Evolutionary conservation across 2,113 vertebrate species (phyloP), one percentile per base, ranked within the genome.

Genomic region (Uria lomvia): DNA sequence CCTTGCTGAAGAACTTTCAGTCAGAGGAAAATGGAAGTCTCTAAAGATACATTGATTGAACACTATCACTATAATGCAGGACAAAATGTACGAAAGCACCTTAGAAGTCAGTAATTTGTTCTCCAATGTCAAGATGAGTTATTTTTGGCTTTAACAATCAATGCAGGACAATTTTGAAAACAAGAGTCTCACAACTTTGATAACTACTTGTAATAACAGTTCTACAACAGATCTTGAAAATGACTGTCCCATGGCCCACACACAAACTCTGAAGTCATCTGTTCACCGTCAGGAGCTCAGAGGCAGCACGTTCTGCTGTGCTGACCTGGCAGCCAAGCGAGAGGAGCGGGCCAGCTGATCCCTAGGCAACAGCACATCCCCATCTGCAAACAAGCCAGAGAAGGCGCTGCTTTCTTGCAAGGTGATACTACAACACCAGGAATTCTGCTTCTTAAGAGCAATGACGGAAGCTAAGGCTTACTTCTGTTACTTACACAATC

Each of bases 81-180:
- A 58, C 12, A 80, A 84, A 89, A 66, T 27, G 40, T 0, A 83
- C 3, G 26, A 83, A 76, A 92, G 43, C 40, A 94, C 38, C 11
- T 49, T 8, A 45, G n/a, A 27, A 74, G 80, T 50, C 73, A 89
- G n/a, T 45, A 84, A 59, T 65, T 60, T 38, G 15, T 53, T 74
- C 32, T 84, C 59, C 24, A 53, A 6, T 38, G 29, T 42, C 80
- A 76, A 78, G 8, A 1, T 18, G 76, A 71, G 36, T 40, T 86
- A 49, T 38, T 84, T 87, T 88, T 42, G 8, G 49, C 80, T 95
- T 86, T 87, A 78, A 42, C 29, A 86, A 93, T 62, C 36, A 60
- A 40, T 49, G 36, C 30, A 89, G 81, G 42, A 40, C 9, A 49
- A 17, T 77, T 89, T 36, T 65, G 80, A 76, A 80, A 86, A 84